Evolutionary conservation across 2,113 vertebrate species (phyloP), one percentile per base, ranked within the genome.

Genomic region (Girardinichthys multiradiatus): DNA sequence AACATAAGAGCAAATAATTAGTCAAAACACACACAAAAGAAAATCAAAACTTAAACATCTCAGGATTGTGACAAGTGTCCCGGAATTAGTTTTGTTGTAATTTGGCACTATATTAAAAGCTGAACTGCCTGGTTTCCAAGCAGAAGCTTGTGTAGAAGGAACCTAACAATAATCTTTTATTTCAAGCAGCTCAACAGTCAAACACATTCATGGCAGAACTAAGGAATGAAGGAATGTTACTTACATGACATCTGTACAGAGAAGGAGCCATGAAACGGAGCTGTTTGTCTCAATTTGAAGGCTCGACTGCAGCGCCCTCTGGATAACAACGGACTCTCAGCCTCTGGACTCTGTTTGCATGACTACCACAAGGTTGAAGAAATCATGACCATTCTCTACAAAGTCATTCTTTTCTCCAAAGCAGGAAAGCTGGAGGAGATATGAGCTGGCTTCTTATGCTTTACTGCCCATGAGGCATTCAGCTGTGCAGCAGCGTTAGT

Each of bases 201-300:
- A 54, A 51, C 19, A n/a, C 9, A 54, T 21, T n/a, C n/a, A 54
- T 54, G 48, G 48, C 24, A 54, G 48, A 21, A 9, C 21, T n/a
- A n/a, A 54, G 48, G 21, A n/a, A 54, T 54, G 48, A n/a, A 54
- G 21, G 48, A 54, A 24, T 54, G 48, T 54, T n/a, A 54, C 24
- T 54, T 54, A 24, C 7, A 17, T 24, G 48, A 54, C 48, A 54
- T 54, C 48, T 54, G 48, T 8, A 54, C 21, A 24, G 21, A 28
- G 57, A 59, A 28, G 58, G 5, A 30, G 58, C 28, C 60, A 62
- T 9, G 21, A 35, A 62, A 62, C 21, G 0, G 29, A 33, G 60
- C 61, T 12, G 61, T 60, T 60, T 60, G 58, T 60, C 58, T 17
- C 29, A 60, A 13, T 63, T 63, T 63, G 33, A 21, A 35, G 60